These are phyloP conservation scores for Clinocottus analis DNA, from an alignment of 2,113 vertebrate genomes.

Conservation along the genomic window DNA sequence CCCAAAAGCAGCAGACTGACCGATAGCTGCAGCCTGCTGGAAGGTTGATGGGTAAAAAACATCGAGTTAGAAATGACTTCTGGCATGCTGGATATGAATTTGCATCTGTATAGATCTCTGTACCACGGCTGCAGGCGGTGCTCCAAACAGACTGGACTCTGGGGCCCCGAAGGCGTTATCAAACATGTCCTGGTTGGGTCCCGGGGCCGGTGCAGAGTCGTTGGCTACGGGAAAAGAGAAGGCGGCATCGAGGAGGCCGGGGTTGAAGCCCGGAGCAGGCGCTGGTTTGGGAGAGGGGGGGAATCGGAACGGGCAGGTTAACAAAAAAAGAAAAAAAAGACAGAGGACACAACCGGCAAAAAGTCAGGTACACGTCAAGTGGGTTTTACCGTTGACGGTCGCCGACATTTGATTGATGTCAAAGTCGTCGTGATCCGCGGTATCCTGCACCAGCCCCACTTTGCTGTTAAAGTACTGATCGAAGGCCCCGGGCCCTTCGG, in stretches of 20 bases:
- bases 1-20: conserved; percentile 77
- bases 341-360: conserved; percentile 5
- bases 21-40: conserved; percentile 54
- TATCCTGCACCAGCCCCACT: conserved; percentile 84
- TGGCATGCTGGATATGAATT: background rate
- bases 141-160: conserved; percentile 75
- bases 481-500: conserved; percentile 79
- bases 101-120: background rate
- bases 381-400: conserved; percentile 76
- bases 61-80: background rate
- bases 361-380: background rate
- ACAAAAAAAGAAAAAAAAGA: too few relatives aligned
- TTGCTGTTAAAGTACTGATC: conserved; percentile 86
- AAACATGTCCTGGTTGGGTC: conserved; percentile 74
- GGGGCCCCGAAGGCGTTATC: conserved; percentile 85
- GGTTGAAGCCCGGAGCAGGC: conserved; percentile 52
- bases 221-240: too few relatives aligned
- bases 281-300: conserved; percentile 78
- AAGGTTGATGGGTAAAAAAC: background rate
- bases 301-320: conserved; percentile 69
- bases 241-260: conserved; percentile 63
- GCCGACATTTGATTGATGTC: conserved; percentile 82
- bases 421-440: conserved; percentile 83
- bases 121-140: conserved; percentile 79
- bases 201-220: conserved; percentile 36